Base-by-base conservation (phyloP, 1,140 invertebrate species). In the Caenorhabditis brenneri region DNA sequence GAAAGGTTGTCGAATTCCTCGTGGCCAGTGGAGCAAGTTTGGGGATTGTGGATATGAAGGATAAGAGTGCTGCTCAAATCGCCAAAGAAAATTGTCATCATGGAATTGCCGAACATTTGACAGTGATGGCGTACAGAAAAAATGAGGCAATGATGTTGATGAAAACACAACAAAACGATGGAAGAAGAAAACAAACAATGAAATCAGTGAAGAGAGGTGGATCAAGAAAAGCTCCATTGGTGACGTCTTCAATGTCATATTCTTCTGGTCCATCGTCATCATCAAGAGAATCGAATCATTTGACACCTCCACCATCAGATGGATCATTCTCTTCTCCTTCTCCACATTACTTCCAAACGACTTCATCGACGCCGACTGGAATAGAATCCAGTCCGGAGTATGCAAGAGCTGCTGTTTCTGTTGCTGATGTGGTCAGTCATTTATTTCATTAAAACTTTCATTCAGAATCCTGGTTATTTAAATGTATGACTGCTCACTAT, bases 301-400 rank as follows among this genome's bases (percentile, higher is more conserved):
- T 83, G 42, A 83, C 82, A 42, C 82, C 82, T 1, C 82, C 82
- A 49, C 82, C 39, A 19, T 83, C 82, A 2, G 82, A 83, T 60
- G 78, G 82, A 79, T 74, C 82, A 1, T 49, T 39, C 51, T 74
- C 82, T 9, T 69, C 82, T 15, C 82, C 82, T 4, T 74, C 65
- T 9, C 65, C 65, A 5, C 60, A 65, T n/a, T n/a, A n/a, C n/a
- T n/a, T n/a, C n/a, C n/a, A n/a, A n/a, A n/a, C n/a, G n/a, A n/a
- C n/a, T n/a, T n/a, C n/a, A n/a, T n/a, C n/a, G n/a, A n/a, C n/a
- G n/a, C n/a, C n/a, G n/a, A n/a, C n/a, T n/a, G n/a, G n/a, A n/a
- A n/a, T n/a, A n/a, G n/a, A n/a, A n/a, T n/a, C n/a, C n/a, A n/a
- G n/a, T n/a, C n/a, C n/a, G n/a, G n/a, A n/a, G n/a, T n/a, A n/a